Conservation (phyloP, 2,888 invertebrate genomes). For the Napeogenes sylphis region DNA sequence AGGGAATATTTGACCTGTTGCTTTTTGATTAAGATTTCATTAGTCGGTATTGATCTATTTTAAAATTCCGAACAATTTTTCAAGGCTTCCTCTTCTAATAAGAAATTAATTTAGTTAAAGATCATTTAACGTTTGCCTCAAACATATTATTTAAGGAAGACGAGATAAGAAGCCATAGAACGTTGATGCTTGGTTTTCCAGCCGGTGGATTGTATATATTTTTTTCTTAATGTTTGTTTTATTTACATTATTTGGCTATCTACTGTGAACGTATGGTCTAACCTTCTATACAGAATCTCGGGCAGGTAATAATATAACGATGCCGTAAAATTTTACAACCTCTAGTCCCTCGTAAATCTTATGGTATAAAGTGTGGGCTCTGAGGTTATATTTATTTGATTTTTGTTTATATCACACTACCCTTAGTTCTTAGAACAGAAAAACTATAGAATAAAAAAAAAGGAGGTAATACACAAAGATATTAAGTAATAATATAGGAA, state of each 20-base stretch:
- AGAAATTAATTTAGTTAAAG: no score
- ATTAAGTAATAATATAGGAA: no score
- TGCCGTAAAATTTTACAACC: constrained; percentile 49
- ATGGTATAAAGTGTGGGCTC: constrained; percentile 32
- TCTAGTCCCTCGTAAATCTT: constrained; percentile 51
- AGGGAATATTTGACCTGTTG: constrained; percentile 6
- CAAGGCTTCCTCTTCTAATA: no score
- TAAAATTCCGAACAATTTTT: no score
- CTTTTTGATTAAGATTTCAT: constrained; percentile 7
- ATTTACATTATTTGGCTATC: not conserved
- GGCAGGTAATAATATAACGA: constrained; percentile 46
- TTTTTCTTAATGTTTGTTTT: not conserved
- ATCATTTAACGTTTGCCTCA: no score
- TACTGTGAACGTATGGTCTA: not conserved
- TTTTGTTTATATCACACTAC: constrained; percentile 8
- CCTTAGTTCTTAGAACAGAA: not conserved
- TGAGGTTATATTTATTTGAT: constrained; percentile 8
- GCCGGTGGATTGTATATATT: not conserved
- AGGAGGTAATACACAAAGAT: no score
- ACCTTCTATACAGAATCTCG: constrained; percentile 5
- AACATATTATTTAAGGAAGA: no score
- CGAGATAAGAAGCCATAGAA: no score
- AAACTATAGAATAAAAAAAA: no score
- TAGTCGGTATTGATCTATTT: not conserved
- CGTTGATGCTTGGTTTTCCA: no score